Evolutionary conservation across 1,140 invertebrate species (phyloP).

Genomic region (Linepithema humile): DNA sequence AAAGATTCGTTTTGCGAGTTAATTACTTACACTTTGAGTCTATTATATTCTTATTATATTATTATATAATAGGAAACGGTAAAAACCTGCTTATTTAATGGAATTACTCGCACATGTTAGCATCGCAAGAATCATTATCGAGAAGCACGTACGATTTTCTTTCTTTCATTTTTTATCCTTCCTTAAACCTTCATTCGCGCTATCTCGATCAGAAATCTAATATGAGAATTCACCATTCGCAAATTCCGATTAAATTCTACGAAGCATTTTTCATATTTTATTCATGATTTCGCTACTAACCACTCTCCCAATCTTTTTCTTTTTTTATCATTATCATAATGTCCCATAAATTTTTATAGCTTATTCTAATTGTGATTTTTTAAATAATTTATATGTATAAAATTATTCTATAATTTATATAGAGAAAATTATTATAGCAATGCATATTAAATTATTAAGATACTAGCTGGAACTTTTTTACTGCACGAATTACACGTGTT

Average conservation of each 20-base stretch:
- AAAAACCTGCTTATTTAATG: conserved; percentile 17
- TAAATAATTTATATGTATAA: too few species aligned
- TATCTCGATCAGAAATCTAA: conserved; percentile 1
- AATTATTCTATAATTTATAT: background rate
- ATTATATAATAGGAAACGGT: too few species aligned
- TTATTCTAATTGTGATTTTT: too few species aligned
- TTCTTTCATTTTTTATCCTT: background rate
- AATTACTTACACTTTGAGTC: background rate
- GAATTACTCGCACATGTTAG: conserved; percentile 6
- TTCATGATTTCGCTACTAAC: background rate
- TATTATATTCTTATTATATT: background rate
- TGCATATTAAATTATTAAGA: too few species aligned
- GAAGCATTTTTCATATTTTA: conserved; percentile 18
- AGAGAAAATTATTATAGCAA: too few species aligned
- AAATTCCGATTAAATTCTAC: conserved; percentile 19
- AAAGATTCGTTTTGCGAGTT: background rate
- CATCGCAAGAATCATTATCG: conserved; percentile 38
- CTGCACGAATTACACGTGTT: background rate
- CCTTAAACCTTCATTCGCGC: background rate
- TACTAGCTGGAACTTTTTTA: too few species aligned
- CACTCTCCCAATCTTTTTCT: background rate
- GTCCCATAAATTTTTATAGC: background rate
- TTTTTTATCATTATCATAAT: background rate
- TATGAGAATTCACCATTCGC: background rate
- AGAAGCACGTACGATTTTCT: conserved; percentile 45